These are phyloP conservation scores for Phrynocephalus vlangalii DNA, from an alignment of 2,797 vertebrate species.

Conservation along the genomic window DNA sequence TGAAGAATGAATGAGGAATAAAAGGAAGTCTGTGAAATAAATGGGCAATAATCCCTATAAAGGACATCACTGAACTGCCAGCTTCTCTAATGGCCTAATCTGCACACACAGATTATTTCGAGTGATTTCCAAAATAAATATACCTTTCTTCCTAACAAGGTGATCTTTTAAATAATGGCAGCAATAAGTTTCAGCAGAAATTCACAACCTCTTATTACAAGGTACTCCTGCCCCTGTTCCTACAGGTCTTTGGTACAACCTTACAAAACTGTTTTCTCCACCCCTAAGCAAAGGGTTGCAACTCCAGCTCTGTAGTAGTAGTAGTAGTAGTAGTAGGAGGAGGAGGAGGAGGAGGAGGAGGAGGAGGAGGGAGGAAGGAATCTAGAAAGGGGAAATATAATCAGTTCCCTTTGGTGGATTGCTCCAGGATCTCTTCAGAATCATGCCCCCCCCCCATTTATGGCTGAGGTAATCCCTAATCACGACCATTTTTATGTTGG, in stretches of 20 bases:
- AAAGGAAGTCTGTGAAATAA: not conserved
- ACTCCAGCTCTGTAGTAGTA: not conserved
- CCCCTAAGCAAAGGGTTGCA: not conserved
- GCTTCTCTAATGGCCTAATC: slow-evolving; percentile 4
- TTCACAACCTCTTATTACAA: not conserved
- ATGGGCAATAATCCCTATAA: not conserved
- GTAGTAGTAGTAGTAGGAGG: too few relatives aligned
- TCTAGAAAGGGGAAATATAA: not conserved
- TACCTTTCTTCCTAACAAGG: accelerated
- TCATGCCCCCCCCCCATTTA: too few relatives aligned
- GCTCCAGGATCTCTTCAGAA: not conserved
- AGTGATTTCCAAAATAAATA: not conserved
- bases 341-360: too few relatives aligned
- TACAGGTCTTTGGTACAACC: not conserved
- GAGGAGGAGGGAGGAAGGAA: too few relatives aligned
- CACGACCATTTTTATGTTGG: too few relatives aligned
- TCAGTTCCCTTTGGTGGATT: not conserved
- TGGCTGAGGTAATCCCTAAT: too few relatives aligned
- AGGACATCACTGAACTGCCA: not conserved
- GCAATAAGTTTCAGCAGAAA: not conserved
- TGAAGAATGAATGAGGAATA: not conserved
- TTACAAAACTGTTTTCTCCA: not conserved
- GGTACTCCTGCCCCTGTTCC: too few relatives aligned
- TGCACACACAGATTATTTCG: slow-evolving; percentile 18
- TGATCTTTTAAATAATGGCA: not conserved